phyloP scores from a whole-genome alignment of 2,113 vertebrate species.

The Tapirus terrestris region DNA sequence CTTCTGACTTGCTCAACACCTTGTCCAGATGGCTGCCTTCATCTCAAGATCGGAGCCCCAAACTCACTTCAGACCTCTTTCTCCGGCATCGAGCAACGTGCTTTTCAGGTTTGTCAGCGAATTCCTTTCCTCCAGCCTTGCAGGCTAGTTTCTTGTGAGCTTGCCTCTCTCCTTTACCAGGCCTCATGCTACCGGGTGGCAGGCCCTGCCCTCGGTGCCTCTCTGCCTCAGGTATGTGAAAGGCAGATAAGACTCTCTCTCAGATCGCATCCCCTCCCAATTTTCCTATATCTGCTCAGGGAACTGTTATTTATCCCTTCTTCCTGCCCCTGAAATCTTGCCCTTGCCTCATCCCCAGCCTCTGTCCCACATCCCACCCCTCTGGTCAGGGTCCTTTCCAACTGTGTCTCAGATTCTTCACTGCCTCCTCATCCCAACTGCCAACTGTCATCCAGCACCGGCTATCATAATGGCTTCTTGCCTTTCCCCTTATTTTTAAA shows the following conservation, averaged over 20 bases:
- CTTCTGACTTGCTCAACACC: neutral
- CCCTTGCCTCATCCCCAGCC: accelerated
- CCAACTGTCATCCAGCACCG: neutral
- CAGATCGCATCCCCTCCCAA: neutral
- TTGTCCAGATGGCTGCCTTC: neutral
- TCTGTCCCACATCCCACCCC: neutral
- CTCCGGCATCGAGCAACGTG: neutral
- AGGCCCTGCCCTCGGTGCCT: neutral
- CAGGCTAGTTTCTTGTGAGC: neutral
- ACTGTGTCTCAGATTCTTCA: neutral
- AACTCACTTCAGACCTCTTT: neutral
- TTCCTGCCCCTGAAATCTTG: neutral
- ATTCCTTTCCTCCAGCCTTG: neutral
- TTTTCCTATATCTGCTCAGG: neutral
- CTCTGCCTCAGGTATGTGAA: neutral
- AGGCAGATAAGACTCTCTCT: slow-evolving; percentile 22
- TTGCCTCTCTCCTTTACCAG: neutral
- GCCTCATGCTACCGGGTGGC: accelerated
- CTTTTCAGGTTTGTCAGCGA: neutral
- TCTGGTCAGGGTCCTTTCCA: neutral
- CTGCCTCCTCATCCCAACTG: neutral
- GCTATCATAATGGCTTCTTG: neutral
- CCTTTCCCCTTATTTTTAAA: neutral
- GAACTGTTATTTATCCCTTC: neutral
- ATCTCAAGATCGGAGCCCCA: neutral